phyloP scores from a whole-genome alignment of 1,140 invertebrate species.

The Charaxes varanes region DNA sequence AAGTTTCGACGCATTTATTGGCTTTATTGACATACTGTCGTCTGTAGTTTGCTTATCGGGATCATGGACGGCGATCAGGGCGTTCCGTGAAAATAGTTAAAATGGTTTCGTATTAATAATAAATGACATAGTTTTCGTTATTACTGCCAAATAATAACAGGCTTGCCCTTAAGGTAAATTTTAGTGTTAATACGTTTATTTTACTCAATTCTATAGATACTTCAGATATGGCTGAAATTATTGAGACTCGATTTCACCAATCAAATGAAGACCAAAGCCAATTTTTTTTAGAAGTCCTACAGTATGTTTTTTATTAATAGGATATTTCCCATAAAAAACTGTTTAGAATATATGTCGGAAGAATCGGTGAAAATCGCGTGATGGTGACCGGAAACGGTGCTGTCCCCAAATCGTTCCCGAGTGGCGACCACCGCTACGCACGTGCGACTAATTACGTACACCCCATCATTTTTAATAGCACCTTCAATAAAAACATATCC shows the following conservation, averaged over 20 bases:
- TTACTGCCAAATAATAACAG: no score
- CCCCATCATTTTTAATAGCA: constrained; percentile 30
- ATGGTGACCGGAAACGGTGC: constrained; percentile 35
- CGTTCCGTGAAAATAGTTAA: background rate
- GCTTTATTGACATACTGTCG: constrained; percentile 57
- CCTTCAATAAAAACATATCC: constrained; percentile 19
- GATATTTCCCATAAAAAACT: no score
- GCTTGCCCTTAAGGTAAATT: no score
- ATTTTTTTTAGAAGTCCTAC: no score
- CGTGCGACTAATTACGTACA: constrained; percentile 48
- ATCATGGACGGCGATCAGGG: constrained; percentile 14
- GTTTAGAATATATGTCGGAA: constrained; percentile 20
- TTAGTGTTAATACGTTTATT: no score
- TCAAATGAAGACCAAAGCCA: no score
- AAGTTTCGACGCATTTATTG: constrained; percentile 60
- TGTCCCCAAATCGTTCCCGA: constrained; percentile 42
- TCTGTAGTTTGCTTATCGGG: constrained; percentile 26
- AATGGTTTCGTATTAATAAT: no score
- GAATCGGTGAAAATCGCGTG: constrained; percentile 43
- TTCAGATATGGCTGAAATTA: no score
- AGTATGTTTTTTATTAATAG: no score
- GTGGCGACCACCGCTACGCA: constrained; percentile 28
- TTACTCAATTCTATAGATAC: no score
- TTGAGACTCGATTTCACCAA: no score
- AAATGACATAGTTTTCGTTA: no score